Base-by-base conservation (phyloP, 2,797 vertebrate genomes). In the Xiphorhynchus erythropygius region DNA sequence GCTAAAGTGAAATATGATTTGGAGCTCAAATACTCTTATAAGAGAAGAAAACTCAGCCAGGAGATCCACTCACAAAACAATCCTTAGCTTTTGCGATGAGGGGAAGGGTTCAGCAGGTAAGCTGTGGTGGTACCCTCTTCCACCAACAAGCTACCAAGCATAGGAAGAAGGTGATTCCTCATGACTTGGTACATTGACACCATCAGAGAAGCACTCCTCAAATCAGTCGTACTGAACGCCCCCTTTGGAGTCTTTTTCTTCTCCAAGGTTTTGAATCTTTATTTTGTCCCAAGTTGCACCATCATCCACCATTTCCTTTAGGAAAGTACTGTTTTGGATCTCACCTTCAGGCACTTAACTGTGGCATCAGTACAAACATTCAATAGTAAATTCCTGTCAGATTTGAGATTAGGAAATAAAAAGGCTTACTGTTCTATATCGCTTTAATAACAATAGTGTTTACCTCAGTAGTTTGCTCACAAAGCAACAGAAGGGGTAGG, bases 141-240 rank as follows among this genome's bases (percentile, higher is more conserved):
- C 16, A 22, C n/a, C 18, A 55, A 14, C 3, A 42, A 63, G 50
- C 7, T 53, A 17, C 7, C 16, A 74, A 56, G 16, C 0, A 0
- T 3, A 44, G 41, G n/a, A 74, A 83, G 5, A 6, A 50, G n/a
- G 3, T 55, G 22, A 11, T 33, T 39, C 27, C 28, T 68, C 17
- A 27, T 0, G 0, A 16, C 13, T 56, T 42, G 9, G 69, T 59
- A 44, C 16, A 12, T 16, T 18, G 28, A 10, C 5, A 4, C 6
- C 11, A 7, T 33, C 7, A 73, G 33, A 47, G 55, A 65, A 71
- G 2, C 10, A 28, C 5, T 69, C 13, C 16, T 65, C 23, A 21
- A 55, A 18, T 17, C 3, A 2, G 4, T 23, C 8, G 73, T 37
- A n/a, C 6, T 24, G 39, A 81, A 57, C 3, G 53, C 0, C 0